phyloP scores from a whole-genome alignment of 2,888 invertebrate species.

The Monoplex corrugatus region DNA sequence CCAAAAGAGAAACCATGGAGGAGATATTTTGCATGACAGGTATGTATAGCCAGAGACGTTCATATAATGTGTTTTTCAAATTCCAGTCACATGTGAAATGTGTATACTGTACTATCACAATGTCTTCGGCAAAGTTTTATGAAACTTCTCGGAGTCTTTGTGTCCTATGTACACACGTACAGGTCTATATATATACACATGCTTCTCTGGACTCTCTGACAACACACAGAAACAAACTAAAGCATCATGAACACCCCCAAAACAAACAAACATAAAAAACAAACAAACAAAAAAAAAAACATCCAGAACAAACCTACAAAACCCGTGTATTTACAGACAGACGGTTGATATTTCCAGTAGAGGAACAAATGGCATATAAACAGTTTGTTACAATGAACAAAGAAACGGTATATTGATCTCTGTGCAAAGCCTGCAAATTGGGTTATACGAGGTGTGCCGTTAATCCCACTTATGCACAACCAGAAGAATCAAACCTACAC shows the following conservation, averaged over 20 bases:
- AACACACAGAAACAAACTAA: background rate
- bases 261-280: too few relatives aligned
- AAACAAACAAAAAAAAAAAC: background rate
- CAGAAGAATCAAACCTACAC: background rate
- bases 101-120: too few relatives aligned
- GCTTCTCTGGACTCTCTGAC: too few relatives aligned
- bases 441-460: background rate
- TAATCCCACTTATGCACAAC: conserved; percentile 8
- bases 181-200: too few relatives aligned
- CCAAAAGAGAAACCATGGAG: too few relatives aligned
- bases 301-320: background rate
- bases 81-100: too few relatives aligned
- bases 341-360: background rate
- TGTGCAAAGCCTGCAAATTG: background rate
- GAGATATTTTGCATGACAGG: too few relatives aligned
- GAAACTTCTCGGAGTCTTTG: too few relatives aligned
- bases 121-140: too few relatives aligned
- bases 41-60: too few relatives aligned
- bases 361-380: background rate
- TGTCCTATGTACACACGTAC: too few relatives aligned
- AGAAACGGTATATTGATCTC: background rate
- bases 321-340: conserved; percentile 25
- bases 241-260: background rate
- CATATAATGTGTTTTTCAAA: too few relatives aligned
- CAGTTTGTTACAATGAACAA: background rate